Evolutionary conservation across 1,140 invertebrate genomes (phyloP).

Genomic region (Trichoplusia ni): DNA sequence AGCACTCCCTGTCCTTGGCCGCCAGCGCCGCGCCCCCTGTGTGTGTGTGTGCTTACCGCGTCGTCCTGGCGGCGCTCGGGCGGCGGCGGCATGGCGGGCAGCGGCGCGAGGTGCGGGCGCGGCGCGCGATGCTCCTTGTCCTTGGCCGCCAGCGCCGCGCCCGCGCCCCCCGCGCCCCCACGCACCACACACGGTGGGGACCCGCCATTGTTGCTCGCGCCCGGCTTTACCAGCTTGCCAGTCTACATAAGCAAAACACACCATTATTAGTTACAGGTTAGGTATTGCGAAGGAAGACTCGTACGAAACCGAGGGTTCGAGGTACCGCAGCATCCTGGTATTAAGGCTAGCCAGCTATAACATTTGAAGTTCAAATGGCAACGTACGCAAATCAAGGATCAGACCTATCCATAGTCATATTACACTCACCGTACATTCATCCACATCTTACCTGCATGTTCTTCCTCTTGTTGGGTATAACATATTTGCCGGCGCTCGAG

Average conservation of each 20-base stretch:
- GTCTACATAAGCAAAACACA: constrained; percentile 41
- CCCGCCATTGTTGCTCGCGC: constrained; percentile 42
- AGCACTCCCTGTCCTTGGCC: no score
- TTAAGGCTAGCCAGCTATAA: no score
- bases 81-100: no score
- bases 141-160: constrained; percentile 32
- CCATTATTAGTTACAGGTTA: neutral
- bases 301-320: neutral
- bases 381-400: neutral
- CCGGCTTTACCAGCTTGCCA: constrained; percentile 61
- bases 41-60: constrained; percentile 22
- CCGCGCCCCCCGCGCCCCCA: neutral
- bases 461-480: constrained; percentile 89
- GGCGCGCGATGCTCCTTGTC: constrained; percentile 60
- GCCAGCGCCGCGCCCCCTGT: no score
- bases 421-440: neutral
- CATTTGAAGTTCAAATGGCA: no score
- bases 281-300: neutral
- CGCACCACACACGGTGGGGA: neutral
- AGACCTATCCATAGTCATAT: neutral
- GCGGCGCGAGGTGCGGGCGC: constrained; percentile 60
- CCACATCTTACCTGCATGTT: constrained; percentile 79
- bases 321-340: no score
- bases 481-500: constrained; percentile 85
- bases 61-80: constrained; percentile 51